Base-by-base conservation (phyloP, 1,140 invertebrate genomes). In the Stenopsyche tienmushanensis region DNA sequence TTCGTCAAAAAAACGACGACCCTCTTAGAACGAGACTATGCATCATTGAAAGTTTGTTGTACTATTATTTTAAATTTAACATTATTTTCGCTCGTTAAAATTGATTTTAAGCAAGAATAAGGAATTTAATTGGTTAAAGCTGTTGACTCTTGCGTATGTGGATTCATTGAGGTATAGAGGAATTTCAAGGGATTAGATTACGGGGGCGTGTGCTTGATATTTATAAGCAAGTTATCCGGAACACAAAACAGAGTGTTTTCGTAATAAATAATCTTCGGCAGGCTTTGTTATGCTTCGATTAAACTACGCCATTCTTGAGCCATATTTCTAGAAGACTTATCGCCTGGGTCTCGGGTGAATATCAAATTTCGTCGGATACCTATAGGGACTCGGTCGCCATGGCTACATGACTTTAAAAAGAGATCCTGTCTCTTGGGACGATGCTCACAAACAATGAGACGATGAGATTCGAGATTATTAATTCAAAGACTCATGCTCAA, bases 401-500 rank as follows among this genome's bases (percentile, higher is more conserved):
- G 44, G 44, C 10, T 47, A 47, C 44, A n/a, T 7, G 44, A 18
- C 18, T 20, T 15, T 5, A 15, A 47, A 47, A 20, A 15, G 44
- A 47, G 44, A 47, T 47, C 44, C 44, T 7, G 10, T 15, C 44
- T 15, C 17, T 7, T 8, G 18, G 18, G 44, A 20, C 5, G 44
- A n/a, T 15, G 18, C 44, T 47, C 44, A 20, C 44, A 47, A 47
- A 47, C 44, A 47, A 47, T 47, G 17, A 5, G 18, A 47, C 18
- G 44, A 47, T 20, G 44, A 47, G 44, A 47, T 47, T 47, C 44
- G 8, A 18, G 44, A 47, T 47, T 47, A 47, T 47, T 47, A 47
- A 47, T 47, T 47, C 44, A 47, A 47, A 47, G 44, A 5, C 18
- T 47, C 17, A 34, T 34, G 29, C 29, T 34, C 29, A 34, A 34